Evolutionary conservation across 1,140 invertebrate genomes (phyloP).

Genomic region (Planococcus citri): DNA sequence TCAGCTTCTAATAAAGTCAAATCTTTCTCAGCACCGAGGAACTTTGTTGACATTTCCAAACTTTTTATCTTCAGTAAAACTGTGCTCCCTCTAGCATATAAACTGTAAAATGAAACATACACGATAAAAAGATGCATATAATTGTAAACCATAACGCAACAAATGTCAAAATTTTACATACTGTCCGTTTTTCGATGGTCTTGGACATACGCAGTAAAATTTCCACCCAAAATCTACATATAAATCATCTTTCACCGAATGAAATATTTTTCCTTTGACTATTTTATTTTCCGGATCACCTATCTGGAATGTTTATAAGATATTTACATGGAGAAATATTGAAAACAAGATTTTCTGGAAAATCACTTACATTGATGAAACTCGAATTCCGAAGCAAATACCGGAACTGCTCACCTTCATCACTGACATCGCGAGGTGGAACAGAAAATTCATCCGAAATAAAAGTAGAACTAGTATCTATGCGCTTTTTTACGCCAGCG

Average conservation of each 20-base stretch:
- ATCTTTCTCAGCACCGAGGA: constrained; percentile 75
- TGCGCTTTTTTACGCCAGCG: too few relatives aligned
- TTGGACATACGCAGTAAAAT: constrained; percentile 87
- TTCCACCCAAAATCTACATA: constrained; percentile 99
- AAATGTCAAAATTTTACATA: constrained; percentile 34
- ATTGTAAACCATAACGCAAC: neutral
- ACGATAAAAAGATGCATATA: constrained; percentile 28
- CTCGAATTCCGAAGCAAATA: constrained; percentile 71
- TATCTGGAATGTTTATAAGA: constrained; percentile 43
- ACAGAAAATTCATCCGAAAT: neutral
- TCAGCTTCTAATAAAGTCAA: constrained; percentile 88
- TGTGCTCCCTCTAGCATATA: constrained; percentile 65
- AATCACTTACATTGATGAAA: constrained; percentile 71
- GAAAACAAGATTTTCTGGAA: neutral
- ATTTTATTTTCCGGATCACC: constrained; percentile 77
- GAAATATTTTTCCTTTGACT: constrained; percentile 76
- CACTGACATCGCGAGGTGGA: neutral
- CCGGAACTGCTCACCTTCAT: constrained; percentile 44
- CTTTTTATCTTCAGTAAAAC: constrained; percentile 73
- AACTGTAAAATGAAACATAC: constrained; percentile 47
- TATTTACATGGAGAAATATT: neutral
- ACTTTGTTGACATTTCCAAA: constrained; percentile 76
- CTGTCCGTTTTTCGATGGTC: constrained; percentile 58
- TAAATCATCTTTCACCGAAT: constrained; percentile 80
- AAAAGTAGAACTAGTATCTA: too few relatives aligned